Conservation (phyloP, 2,888 invertebrate species). For the Aspidiotus rigidus region DNA sequence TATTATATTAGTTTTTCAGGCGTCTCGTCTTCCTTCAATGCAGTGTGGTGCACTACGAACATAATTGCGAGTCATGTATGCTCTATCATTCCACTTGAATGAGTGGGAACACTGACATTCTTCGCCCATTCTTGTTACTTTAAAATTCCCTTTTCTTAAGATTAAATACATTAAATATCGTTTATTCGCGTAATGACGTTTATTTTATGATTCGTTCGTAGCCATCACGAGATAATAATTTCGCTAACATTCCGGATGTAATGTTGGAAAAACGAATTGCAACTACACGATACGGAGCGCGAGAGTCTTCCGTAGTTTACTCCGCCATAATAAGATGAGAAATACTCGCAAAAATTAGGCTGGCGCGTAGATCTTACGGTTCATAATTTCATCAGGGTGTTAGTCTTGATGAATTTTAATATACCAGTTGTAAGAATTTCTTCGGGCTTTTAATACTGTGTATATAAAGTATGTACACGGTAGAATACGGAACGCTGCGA, state of each 20-base stretch:
- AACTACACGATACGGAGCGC: no score
- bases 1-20: background rate
- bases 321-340: no score
- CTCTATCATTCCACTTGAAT: background rate
- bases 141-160: background rate
- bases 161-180: background rate
- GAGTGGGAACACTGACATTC: background rate
- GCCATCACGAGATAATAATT: background rate
- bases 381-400: no score
- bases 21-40: background rate
- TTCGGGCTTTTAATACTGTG: no score
- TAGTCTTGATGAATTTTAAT: no score
- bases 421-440: no score
- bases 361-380: no score
- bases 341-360: no score
- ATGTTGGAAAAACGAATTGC: no score
- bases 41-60: background rate
- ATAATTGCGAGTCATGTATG: conserved; percentile 4
- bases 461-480: no score
- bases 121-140: background rate
- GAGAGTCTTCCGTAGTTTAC: no score
- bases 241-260: conserved; percentile 1
- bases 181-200: conserved; percentile 4
- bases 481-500: no score
- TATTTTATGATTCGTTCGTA: background rate